A percentile compares a stretch with the other conserved stretches of the same genome.
phyloP scores from a whole-genome alignment of 30 jellyfish, hydroid and myxozoan species.

The Catostylus mosaicus region DNA sequence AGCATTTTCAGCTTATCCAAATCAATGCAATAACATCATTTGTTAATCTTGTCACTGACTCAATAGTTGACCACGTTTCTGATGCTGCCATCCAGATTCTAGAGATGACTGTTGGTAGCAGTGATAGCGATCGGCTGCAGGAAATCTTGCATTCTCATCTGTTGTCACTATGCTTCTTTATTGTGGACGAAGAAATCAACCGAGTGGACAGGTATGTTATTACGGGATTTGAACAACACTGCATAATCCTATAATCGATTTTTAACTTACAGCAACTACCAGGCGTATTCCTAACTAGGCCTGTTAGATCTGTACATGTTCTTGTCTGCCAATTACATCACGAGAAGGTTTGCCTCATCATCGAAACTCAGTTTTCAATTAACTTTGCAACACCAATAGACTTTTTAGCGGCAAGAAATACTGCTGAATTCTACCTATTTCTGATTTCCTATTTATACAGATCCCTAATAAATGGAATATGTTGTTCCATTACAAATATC shows the following conservation, averaged over 20 bases:
- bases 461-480: no score
- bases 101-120: slow-evolving; percentile 53
- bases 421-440: no score
- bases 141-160: slow-evolving; percentile 65
- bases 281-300: not conserved
- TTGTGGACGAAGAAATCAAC: slow-evolving; percentile 56
- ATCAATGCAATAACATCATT: slow-evolving; percentile 54
- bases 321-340: no score
- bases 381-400: no score
- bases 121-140: slow-evolving; percentile 47
- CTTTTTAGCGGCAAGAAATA: no score
- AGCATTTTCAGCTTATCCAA: slow-evolving; percentile 48
- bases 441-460: no score
- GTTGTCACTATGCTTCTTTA: slow-evolving; percentile 59
- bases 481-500: no score
- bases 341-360: no score
- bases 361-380: no score
- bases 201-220: slow-evolving; percentile 47
- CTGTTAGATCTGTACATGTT: not conserved
- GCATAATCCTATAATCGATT: no score
- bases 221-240: not conserved
- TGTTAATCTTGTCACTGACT: slow-evolving; percentile 43
- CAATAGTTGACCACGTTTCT: slow-evolving; percentile 53
- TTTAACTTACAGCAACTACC: not conserved
- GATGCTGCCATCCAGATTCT: slow-evolving; percentile 55